These are phyloP conservation scores for Triops cancriformis DNA, from an alignment of 1,140 invertebrate species.

Conservation along the genomic window DNA sequence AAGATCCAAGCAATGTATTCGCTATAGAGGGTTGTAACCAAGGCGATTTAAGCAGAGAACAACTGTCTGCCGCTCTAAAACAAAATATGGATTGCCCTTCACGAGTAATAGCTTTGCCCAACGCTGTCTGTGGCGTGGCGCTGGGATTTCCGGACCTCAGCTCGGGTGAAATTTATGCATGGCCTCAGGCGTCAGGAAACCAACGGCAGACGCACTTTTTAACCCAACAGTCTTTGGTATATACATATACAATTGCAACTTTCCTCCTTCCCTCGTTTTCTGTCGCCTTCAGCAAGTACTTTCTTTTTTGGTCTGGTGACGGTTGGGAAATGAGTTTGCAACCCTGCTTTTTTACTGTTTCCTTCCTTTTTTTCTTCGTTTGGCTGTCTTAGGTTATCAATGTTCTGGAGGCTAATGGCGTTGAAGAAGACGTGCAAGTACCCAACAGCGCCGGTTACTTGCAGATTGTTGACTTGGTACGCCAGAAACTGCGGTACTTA, in stretches of 20 bases:
- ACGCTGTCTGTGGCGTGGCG: constrained; percentile 35
- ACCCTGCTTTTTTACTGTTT: too few species aligned
- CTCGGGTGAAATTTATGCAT: constrained; percentile 35
- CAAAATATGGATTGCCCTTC: constrained; percentile 45
- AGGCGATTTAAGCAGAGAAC: background rate
- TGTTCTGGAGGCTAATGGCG: background rate
- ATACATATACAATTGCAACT: too few species aligned
- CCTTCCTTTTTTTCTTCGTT: background rate
- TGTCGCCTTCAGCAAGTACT: too few species aligned
- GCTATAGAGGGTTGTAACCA: background rate
- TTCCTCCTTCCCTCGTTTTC: too few species aligned
- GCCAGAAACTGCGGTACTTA: constrained; percentile 49
- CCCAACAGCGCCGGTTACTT: constrained; percentile 41
- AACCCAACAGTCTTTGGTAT: background rate
- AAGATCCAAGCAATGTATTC: background rate
- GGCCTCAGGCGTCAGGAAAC: constrained; percentile 32
- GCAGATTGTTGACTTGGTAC: constrained; percentile 49
- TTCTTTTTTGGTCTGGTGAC: too few species aligned
- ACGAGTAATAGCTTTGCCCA: constrained; percentile 41
- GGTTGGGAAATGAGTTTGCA: background rate
- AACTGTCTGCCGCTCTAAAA: constrained; percentile 29
- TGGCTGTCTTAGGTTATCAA: background rate
- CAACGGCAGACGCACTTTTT: constrained; percentile 21
- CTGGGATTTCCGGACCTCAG: constrained; percentile 48
- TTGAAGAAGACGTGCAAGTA: background rate